These are phyloP conservation scores for Scopus umbretta DNA, from an alignment of 2,113 vertebrate species.

Conservation along the genomic window DNA sequence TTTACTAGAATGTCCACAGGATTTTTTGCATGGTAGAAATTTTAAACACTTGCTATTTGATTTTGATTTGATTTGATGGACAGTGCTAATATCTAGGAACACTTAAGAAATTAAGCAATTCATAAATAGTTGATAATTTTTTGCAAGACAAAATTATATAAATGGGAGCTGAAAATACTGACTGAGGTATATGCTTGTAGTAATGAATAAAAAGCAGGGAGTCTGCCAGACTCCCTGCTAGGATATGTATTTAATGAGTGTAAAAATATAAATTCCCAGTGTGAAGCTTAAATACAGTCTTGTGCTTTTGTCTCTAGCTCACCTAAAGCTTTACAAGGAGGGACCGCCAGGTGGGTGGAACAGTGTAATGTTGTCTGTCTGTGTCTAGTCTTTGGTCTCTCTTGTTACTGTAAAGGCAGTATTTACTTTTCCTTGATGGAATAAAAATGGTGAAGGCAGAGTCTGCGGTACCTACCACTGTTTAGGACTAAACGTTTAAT, in stretches of 20 bases:
- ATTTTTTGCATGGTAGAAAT: not conserved
- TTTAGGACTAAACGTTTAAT: not conserved
- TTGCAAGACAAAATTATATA: not conserved
- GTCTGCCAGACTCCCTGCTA: not conserved
- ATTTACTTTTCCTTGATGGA: not conserved
- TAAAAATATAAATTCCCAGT: not conserved
- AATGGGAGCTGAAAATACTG: not conserved
- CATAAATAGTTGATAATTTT: not conserved
- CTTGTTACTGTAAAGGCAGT: not conserved
- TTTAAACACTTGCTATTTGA: not conserved
- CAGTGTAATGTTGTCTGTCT: not conserved
- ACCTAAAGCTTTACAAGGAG: not conserved
- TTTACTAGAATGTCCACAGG: not conserved
- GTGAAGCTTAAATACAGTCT: not conserved
- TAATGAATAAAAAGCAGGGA: not conserved
- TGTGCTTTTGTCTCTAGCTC: constrained; percentile 12
- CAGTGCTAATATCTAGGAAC: not conserved
- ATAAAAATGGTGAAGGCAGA: not conserved
- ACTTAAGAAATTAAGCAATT: not conserved
- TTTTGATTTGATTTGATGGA: not conserved
- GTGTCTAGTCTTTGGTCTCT: not conserved
- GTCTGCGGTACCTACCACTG: not conserved
- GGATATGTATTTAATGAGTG: not conserved
- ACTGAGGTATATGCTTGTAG: not conserved
- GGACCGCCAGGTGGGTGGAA: constrained; percentile 26